A percentile compares a stretch with the other conserved stretches of the same genome.
Conservation (phyloP, 2,797 vertebrate species). For the Staurois parvus region DNA sequence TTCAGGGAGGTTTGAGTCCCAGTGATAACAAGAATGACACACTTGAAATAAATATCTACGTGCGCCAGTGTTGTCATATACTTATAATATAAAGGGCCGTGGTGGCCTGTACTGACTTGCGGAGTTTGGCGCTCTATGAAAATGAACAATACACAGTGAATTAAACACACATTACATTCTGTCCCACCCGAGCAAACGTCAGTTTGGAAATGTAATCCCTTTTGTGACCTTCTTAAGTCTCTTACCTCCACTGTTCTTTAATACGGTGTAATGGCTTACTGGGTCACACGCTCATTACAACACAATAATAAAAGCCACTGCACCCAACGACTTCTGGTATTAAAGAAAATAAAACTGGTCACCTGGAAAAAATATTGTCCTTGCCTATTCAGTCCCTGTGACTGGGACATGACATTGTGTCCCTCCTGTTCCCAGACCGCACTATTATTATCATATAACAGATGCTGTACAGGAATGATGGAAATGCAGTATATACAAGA, state of each 20-base stretch:
- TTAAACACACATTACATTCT: background rate
- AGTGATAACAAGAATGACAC: background rate
- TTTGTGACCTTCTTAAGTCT: background rate
- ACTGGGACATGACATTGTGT: too few species aligned
- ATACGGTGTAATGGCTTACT: background rate
- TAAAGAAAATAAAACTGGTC: too few species aligned
- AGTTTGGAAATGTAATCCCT: conserved; percentile 11
- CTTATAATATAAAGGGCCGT: background rate
- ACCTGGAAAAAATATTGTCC: too few species aligned
- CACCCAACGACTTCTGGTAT: too few species aligned
- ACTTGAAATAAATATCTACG: background rate
- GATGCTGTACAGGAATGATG: too few species aligned
- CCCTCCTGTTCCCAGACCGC: too few species aligned
- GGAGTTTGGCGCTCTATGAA: background rate
- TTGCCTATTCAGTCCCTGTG: too few species aligned
- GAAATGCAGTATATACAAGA: too few species aligned
- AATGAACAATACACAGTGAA: background rate
- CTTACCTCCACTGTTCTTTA: background rate
- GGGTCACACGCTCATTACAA: background rate
- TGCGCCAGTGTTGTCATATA: background rate
- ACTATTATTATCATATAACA: too few species aligned
- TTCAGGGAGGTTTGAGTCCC: background rate
- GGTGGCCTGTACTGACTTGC: conserved; percentile 27
- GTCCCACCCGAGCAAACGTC: conserved; percentile 25
- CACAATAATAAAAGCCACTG: background rate